Conservation (phyloP, 2,888 invertebrate species). For the Andricus quercusramuli region DNA sequence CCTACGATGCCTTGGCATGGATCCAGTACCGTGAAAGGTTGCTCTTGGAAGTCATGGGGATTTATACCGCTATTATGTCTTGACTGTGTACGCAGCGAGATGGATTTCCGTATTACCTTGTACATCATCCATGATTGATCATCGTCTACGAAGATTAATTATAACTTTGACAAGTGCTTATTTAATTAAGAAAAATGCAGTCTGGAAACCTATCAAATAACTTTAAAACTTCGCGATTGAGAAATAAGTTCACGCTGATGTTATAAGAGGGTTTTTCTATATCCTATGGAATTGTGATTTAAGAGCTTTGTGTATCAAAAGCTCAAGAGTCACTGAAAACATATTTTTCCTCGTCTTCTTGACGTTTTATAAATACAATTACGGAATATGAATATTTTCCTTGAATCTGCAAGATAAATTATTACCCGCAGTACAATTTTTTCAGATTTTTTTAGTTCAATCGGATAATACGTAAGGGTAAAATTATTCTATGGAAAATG, state of each 20-base stretch:
- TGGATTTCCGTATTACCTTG: constrained; percentile 30
- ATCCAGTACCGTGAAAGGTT: constrained; percentile 64
- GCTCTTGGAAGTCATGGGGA: constrained; percentile 61
- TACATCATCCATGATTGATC: constrained; percentile 23
- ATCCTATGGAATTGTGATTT: not conserved
- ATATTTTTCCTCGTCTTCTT: not conserved
- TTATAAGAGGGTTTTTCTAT: not conserved
- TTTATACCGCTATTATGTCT: constrained; percentile 69
- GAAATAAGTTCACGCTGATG: not conserved
- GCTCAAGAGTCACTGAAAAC: not conserved
- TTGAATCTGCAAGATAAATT: not conserved
- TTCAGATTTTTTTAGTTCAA: no score
- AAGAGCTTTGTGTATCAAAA: not conserved
- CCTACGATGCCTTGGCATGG: constrained; percentile 64
- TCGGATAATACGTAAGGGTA: no score
- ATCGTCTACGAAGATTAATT: constrained; percentile 20
- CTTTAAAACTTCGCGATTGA: not conserved
- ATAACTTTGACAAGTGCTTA: not conserved
- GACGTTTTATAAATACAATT: not conserved
- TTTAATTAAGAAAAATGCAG: not conserved
- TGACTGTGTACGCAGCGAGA: constrained; percentile 48
- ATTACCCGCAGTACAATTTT: not conserved
- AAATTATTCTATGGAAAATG: no score
- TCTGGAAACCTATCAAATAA: not conserved
- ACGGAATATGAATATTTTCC: not conserved